Percentiles rank a stretch among this genome's conserved stretches.
phyloP scores from a whole-genome alignment of 2,113 vertebrate species.

The Alethe diademata region DNA sequence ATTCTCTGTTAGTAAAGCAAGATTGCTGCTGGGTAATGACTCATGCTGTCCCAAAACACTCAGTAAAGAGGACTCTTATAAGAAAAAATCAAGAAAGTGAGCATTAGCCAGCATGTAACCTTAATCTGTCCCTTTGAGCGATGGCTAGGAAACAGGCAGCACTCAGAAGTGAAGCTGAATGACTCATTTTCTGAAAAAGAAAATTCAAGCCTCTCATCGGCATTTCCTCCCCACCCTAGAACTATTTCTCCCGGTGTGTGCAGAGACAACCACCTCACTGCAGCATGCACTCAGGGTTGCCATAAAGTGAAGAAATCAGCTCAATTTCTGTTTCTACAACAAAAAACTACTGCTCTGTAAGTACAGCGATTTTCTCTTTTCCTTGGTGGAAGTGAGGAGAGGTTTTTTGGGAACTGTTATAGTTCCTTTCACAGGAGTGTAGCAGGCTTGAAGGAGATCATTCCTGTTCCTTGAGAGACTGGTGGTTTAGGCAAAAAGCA shows the following conservation, averaged over 20 bases:
- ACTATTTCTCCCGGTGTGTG: not conserved
- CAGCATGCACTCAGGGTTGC: not conserved
- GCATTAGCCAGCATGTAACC: not conserved
- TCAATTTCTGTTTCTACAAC: not conserved
- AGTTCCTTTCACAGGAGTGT: not conserved
- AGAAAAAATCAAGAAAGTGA: not conserved
- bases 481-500: not conserved
- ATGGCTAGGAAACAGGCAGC: not conserved
- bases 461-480: not conserved
- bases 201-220: not conserved
- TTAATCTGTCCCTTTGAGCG: not conserved
- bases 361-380: not conserved
- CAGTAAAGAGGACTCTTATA: not conserved
- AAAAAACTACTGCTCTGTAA: not conserved
- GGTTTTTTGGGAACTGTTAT: not conserved
- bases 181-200: not conserved
- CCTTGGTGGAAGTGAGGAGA: not conserved
- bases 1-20: not conserved
- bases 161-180: not conserved
- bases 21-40: not conserved
- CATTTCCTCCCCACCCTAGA: constrained; percentile 6
- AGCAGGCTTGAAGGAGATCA: not conserved
- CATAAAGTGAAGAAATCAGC: not conserved
- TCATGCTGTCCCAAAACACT: not conserved
- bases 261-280: not conserved